phyloP scores from a whole-genome alignment of 2,888 invertebrate species.

The Mythimna impura region DNA sequence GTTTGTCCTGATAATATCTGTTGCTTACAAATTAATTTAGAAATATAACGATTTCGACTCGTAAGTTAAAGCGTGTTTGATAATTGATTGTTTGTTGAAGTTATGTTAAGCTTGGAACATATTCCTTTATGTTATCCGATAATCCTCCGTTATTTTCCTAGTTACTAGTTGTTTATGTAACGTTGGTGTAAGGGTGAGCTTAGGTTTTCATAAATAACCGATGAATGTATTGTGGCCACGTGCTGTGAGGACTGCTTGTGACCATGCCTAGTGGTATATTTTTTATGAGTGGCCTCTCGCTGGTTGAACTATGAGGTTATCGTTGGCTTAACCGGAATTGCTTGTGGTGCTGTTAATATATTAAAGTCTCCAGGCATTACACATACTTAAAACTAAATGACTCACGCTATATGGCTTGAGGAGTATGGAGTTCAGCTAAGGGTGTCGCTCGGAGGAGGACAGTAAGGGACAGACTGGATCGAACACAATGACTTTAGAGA shows the following conservation, averaged over 20 bases:
- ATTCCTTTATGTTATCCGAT: constrained; percentile 35
- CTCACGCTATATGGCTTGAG: too few relatives aligned
- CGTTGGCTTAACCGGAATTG: too few relatives aligned
- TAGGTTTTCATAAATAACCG: constrained; percentile 7
- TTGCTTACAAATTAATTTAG: constrained; percentile 74
- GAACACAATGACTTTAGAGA: too few relatives aligned
- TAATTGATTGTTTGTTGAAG: constrained; percentile 49
- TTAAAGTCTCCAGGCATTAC: too few relatives aligned
- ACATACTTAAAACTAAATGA: too few relatives aligned
- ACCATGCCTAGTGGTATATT: not conserved
- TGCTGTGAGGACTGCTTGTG: constrained; percentile 8
- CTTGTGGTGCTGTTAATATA: too few relatives aligned
- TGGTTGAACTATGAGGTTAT: too few relatives aligned
- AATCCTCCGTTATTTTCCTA: constrained; percentile 20
- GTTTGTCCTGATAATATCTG: constrained; percentile 68
- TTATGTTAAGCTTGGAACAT: constrained; percentile 18
- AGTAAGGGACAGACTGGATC: too few relatives aligned
- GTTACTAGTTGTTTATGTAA: constrained; percentile 20
- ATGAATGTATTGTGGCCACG: too few relatives aligned
- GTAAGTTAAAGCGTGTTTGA: constrained; percentile 46
- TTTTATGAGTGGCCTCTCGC: too few relatives aligned
- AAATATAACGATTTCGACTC: constrained; percentile 61
- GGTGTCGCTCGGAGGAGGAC: too few relatives aligned
- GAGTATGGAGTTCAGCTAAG: too few relatives aligned
- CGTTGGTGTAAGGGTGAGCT: constrained; percentile 14